A percentile compares a stretch with the other conserved stretches of the same genome.
Conservation (phyloP, 35 echinoderm and acorn worm species). For the Heliocidaris erythrogramma region DNA sequence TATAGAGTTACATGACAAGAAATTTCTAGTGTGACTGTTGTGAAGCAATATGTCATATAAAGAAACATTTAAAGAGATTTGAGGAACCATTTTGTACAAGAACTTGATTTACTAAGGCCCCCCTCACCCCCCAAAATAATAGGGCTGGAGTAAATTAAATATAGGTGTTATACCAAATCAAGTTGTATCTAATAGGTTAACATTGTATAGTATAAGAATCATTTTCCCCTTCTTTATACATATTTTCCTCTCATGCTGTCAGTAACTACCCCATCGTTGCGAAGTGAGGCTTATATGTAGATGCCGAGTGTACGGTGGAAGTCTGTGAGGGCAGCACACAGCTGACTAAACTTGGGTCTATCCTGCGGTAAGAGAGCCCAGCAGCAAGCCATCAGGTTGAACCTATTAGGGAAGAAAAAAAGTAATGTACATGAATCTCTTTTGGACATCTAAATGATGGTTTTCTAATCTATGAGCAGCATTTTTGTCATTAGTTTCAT, state of each 20-base stretch:
- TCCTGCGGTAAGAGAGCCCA: conserved; percentile 91
- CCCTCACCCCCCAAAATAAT: too few species aligned
- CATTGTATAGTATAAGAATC: background rate
- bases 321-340: conserved; percentile 88
- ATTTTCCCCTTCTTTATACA: background rate
- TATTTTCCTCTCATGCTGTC: background rate
- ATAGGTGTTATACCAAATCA: too few species aligned
- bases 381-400: conserved; percentile 97
- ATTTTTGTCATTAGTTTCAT: too few species aligned
- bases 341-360: conserved; percentile 94
- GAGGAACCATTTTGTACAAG: too few species aligned
- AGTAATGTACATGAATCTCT: background rate
- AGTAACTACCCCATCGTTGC: background rate
- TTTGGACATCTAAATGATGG: too few species aligned
- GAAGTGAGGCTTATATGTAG: conserved; percentile 66
- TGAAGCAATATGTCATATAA: too few species aligned
- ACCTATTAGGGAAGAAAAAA: conserved; percentile 52
- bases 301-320: conserved; percentile 94
- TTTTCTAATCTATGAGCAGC: too few species aligned
- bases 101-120: too few species aligned
- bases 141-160: too few species aligned
- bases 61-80: too few species aligned
- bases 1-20: too few species aligned
- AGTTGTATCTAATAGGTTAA: background rate
- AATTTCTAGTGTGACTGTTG: too few species aligned